These are phyloP conservation scores for Nephrotoma appendiculata DNA, from an alignment of 2,888 invertebrate genomes.

Conservation along the genomic window DNA sequence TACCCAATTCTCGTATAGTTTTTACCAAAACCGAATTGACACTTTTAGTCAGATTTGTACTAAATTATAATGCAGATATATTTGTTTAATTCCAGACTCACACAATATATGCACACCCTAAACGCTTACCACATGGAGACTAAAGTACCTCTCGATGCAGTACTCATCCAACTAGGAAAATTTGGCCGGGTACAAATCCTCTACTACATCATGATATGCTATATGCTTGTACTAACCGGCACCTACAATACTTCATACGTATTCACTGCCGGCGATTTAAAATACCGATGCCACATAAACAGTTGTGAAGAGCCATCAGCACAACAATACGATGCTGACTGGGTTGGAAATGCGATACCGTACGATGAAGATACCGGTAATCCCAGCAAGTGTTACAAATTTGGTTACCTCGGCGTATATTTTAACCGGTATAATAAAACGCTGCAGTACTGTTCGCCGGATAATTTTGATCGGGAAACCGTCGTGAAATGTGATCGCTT, in stretches of 20 bases:
- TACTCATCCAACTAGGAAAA: neutral
- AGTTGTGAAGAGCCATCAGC: neutral
- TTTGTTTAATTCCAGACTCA: neutral
- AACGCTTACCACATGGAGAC: neutral
- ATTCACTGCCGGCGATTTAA: neutral
- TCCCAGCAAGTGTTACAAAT: neutral
- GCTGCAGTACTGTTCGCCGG: neutral
- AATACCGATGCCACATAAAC: neutral
- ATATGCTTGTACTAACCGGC: neutral
- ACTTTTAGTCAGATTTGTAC: no score
- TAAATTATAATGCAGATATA: no score
- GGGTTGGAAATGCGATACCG: neutral
- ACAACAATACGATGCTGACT: neutral
- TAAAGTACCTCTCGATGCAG: neutral
- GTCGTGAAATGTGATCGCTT: neutral
- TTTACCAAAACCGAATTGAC: no score
- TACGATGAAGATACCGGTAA: neutral
- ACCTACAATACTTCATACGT: conserved; percentile 15
- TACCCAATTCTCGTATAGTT: no score
- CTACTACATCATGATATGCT: neutral
- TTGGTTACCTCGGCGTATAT: neutral
- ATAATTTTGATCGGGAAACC: neutral
- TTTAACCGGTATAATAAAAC: neutral
- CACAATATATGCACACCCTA: neutral
- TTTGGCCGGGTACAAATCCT: neutral